Evolutionary conservation across 1,140 invertebrate genomes (phyloP), one percentile per base, ranked within the genome.

Genomic region (Plutomurus gul): DNA sequence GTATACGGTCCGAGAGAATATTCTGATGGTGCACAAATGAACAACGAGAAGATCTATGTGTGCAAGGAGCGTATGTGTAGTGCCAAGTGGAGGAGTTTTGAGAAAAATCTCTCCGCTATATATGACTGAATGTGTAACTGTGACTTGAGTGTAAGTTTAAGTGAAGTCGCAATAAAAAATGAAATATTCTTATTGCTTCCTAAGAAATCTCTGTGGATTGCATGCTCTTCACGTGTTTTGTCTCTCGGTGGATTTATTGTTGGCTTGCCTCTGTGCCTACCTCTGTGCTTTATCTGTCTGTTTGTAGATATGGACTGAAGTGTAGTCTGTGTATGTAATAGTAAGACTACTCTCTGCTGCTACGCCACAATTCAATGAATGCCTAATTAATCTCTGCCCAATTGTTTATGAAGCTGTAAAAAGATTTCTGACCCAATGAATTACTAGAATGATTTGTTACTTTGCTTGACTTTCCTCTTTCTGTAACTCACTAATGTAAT

Each of bases 381-480:
- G 13, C 56, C 56, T 65, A 65, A 65, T 65, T 65, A 65, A 65
- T 65, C 56, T 65, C 56, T 30, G 36, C 16, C 25, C 56, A 65
- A 65, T 65, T 65, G 27, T 65, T 65, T 65, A 65, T 65, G 56
- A 65, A 65, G 56, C 56, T 65, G 56, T 65, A 65, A 65, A 65
- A 18, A 65, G 27, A 65, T 65, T 65, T 65, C 56, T 33, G 30
- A n/a, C 27, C 56, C 56, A 33, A 65, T 65, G 27, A 65, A 65
- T 65, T 56, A 56, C 51, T 13, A 10, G 51, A 13, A 5, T 65
- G 27, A 65, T 65, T 65, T 65, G 30, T 65, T 13, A 8, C 39
- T 43, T 43, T 10, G n/a, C 39, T n/a, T n/a, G n/a, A 43, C 39
- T 43, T 10, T 43, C n/a, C 39, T 22, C 11, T 22, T 51, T 51